Evolutionary conservation across 2,888 invertebrate species (phyloP).

Genomic region (Acanthosepion lycidas): DNA sequence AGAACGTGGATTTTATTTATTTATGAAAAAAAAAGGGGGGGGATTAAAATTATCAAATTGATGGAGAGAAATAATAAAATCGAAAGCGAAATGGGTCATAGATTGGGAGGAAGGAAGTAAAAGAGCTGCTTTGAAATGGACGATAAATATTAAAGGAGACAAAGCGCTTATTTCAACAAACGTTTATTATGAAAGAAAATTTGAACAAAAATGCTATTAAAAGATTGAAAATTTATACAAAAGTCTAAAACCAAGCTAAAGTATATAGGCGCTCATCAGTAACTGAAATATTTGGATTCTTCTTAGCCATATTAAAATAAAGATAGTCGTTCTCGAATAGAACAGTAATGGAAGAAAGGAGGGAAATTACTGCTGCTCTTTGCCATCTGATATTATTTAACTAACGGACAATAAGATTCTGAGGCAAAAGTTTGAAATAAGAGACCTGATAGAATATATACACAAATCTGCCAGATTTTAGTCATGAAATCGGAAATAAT

Average conservation of each 20-base stretch:
- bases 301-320: not conserved
- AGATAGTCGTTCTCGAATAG: not conserved
- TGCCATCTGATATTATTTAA: not conserved
- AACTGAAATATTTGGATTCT: not conserved
- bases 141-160: not conserved
- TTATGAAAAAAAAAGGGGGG: not conserved
- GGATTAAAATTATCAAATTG: not conserved
- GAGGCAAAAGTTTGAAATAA: not conserved
- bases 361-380: not conserved
- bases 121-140: conserved; percentile 2
- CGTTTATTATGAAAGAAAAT: not conserved
- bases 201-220: not conserved
- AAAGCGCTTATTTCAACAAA: not conserved
- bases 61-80: not conserved
- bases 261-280: not conserved
- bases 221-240: not conserved
- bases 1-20: not conserved
- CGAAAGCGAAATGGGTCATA: conserved; percentile 6
- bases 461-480: not conserved
- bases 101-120: not conserved
- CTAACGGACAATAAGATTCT: not conserved
- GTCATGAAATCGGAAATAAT: not conserved
- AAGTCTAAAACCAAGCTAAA: not conserved
- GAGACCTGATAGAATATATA: not conserved
- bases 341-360: conserved; percentile 20